Evolutionary conservation across 2,113 vertebrate genomes (phyloP).

Genomic region (Motacilla alba): DNA sequence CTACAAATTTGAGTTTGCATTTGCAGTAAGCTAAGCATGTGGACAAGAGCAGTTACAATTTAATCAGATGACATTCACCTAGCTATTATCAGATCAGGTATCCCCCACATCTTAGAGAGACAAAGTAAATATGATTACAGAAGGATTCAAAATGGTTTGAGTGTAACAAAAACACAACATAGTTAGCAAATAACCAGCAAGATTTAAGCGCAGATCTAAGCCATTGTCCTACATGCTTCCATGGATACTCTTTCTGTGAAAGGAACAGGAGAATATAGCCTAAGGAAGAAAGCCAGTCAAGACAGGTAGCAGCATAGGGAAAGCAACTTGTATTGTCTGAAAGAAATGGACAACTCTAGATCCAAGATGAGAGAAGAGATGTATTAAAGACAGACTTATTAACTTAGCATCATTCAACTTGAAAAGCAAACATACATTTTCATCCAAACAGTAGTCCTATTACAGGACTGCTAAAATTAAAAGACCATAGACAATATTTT

Average conservation of each 20-base stretch:
- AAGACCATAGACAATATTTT: not conserved
- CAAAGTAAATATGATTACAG: not conserved
- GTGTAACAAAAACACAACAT: not conserved
- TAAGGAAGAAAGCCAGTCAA: not conserved
- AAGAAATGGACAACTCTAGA: not conserved
- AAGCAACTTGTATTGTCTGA: not conserved
- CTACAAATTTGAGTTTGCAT: not conserved
- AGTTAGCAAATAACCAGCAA: not conserved
- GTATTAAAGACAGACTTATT: not conserved
- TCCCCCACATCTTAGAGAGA: not conserved
- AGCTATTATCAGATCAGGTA: not conserved
- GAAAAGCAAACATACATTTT: constrained; percentile 10
- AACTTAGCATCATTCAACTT: not conserved
- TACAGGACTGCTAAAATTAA: constrained; percentile 1
- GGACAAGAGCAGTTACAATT: not conserved
- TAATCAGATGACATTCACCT: not conserved
- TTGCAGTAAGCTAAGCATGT: not conserved
- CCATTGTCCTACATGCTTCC: not conserved
- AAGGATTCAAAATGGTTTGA: not conserved
- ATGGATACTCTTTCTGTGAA: not conserved
- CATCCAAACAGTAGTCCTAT: not conserved
- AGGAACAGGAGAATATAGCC: not conserved
- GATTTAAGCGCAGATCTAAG: not conserved
- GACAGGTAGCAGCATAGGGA: not conserved
- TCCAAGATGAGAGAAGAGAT: not conserved